Percentiles rank a stretch among this genome's conserved stretches.
These are phyloP conservation scores for Bombus haemorrhoidalis DNA, from an alignment of 1,140 invertebrate genomes.

Conservation along the genomic window DNA sequence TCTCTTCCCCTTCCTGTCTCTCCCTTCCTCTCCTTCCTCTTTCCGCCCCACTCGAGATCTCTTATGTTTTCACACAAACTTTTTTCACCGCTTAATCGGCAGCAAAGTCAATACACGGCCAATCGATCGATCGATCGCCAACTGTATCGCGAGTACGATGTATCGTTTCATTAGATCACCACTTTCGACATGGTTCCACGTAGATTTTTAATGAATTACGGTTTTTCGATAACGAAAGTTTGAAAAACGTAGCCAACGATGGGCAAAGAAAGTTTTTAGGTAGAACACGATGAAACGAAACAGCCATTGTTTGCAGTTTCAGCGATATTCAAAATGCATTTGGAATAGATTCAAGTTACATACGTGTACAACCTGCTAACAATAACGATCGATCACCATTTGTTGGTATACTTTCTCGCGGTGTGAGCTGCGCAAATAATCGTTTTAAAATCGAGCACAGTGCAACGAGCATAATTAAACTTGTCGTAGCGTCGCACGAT, in stretches of 20 bases:
- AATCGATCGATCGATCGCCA: slow-evolving; percentile 1
- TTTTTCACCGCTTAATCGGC: background rate
- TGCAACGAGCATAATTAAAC: background rate
- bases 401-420: background rate
- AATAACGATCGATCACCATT: background rate
- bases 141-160: background rate
- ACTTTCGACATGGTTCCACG: background rate
- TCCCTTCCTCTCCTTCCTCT: background rate
- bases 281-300: background rate
- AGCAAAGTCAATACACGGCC: background rate
- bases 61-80: background rate
- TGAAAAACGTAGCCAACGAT: background rate
- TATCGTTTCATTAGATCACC: slow-evolving; percentile 10
- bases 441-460: no score
- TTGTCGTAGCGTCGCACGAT: background rate
- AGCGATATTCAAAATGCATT: background rate
- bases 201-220: background rate
- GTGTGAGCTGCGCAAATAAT: background rate
- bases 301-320: background rate
- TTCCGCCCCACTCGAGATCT: background rate
- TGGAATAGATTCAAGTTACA: background rate
- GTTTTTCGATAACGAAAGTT: background rate
- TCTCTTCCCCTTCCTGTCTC: background rate
- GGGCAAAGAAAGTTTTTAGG: background rate
- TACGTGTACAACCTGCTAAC: background rate